These are phyloP conservation scores for Vombatus ursinus DNA, from an alignment of 2,113 vertebrate genomes.

Conservation along the genomic window DNA sequence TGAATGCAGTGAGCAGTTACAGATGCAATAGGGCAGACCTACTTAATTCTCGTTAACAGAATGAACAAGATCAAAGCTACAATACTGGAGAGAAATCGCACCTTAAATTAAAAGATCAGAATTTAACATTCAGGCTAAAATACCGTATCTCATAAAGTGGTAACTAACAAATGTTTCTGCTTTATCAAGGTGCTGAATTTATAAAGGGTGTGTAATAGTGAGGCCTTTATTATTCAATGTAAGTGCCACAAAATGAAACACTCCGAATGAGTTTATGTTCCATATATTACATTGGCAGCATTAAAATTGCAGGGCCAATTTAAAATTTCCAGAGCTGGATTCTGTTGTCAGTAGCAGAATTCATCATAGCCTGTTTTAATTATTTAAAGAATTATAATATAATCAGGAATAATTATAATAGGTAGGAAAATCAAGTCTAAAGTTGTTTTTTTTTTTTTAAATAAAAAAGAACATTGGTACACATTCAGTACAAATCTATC, in stretches of 20 bases:
- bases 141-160: conserved; percentile 57
- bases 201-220: conserved; percentile 56
- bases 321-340: conserved; percentile 51
- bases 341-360: conserved; percentile 59
- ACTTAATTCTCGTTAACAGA: conserved; percentile 48
- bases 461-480: conserved; percentile 55
- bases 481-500: conserved; percentile 36
- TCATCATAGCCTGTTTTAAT: conserved; percentile 59
- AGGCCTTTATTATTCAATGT: conserved; percentile 62
- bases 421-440: conserved; percentile 62
- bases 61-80: conserved; percentile 44
- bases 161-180: conserved; percentile 49
- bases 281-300: conserved; percentile 37
- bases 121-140: conserved; percentile 55
- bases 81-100: conserved; percentile 23
- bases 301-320: conserved; percentile 61
- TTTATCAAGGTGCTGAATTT: conserved; percentile 61
- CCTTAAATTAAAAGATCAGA: conserved; percentile 54
- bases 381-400: conserved; percentile 67
- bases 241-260: conserved; percentile 63
- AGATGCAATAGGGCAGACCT: conserved; percentile 43
- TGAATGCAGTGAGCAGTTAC: not conserved
- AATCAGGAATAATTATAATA: conserved; percentile 62
- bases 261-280: conserved; percentile 61
- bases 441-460: conserved; percentile 58